A percentile compares a stretch with the other conserved stretches of the same genome.
Evolutionary conservation across 2,797 vertebrate genomes (phyloP).

Genomic region (Sebastes kiyomatsui): DNA sequence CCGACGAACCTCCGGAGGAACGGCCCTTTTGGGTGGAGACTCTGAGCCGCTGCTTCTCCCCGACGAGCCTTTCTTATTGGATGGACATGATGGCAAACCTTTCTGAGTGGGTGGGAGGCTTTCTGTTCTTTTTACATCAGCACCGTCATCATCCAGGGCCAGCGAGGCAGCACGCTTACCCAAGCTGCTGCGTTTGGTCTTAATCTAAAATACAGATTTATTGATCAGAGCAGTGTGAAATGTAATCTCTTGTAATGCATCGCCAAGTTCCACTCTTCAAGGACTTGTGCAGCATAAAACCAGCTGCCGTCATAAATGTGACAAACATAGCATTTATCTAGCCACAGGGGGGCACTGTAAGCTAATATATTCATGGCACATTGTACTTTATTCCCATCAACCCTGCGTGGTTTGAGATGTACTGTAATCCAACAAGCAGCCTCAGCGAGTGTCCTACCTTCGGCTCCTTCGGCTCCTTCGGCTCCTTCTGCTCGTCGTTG

Average conservation of each 20-base stretch:
- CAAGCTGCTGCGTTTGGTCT: conserved; percentile 82
- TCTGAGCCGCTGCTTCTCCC: conserved; percentile 77
- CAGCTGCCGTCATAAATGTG: conserved; percentile 22
- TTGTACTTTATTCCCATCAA: background rate
- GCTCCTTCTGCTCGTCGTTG: conserved; percentile 80
- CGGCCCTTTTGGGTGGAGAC: conserved; percentile 78
- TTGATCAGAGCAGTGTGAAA: conserved; percentile 28
- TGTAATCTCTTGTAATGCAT: conserved; percentile 25
- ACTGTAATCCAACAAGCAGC: background rate
- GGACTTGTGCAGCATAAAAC: conserved; percentile 17
- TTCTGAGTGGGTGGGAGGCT: conserved; percentile 78
- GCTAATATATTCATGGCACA: conserved; percentile 46
- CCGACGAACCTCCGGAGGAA: conserved; percentile 93
- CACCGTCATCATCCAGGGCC: conserved; percentile 67
- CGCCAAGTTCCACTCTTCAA: conserved; percentile 18
- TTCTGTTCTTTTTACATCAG: conserved; percentile 76
- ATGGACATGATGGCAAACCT: conserved; percentile 62
- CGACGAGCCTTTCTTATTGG: conserved; percentile 77
- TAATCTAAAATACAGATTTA: conserved; percentile 78
- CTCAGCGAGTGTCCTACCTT: conserved; percentile 59
- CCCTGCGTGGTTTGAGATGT: background rate
- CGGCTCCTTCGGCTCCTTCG: too few species aligned
- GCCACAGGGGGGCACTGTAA: conserved; percentile 82
- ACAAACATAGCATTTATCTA: conserved; percentile 34
- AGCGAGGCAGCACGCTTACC: conserved; percentile 77